phyloP scores from a whole-genome alignment of 1,140 invertebrate species.

The Cydia strobilella region DNA sequence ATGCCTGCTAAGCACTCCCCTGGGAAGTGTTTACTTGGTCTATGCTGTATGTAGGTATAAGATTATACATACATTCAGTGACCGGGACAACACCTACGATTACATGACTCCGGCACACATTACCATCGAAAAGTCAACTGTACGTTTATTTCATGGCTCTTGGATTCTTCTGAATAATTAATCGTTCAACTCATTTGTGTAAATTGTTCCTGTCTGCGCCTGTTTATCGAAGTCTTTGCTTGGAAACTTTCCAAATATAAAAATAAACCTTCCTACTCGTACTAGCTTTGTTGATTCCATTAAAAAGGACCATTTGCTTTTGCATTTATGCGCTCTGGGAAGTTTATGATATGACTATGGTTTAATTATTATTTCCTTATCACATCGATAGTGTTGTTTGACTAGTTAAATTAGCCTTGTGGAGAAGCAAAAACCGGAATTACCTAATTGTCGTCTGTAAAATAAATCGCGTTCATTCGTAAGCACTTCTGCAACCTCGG shows the following conservation, averaged over 20 bases:
- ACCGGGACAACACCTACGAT: background rate
- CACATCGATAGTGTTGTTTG: background rate
- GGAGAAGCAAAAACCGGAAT: background rate
- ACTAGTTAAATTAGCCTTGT: background rate
- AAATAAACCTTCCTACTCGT: constrained; percentile 27
- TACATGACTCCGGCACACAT: background rate
- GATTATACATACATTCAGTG: constrained; percentile 12
- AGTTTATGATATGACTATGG: background rate
- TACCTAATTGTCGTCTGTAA: background rate
- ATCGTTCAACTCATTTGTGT: constrained; percentile 39
- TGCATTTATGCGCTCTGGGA: constrained; percentile 16
- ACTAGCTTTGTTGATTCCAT: constrained; percentile 20
- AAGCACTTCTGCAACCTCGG: constrained; percentile 1
- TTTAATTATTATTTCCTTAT: background rate
- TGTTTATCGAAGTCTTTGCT: constrained; percentile 37
- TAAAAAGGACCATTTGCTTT: constrained; percentile 31
- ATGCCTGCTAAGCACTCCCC: constrained; percentile 24
- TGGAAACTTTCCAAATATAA: constrained; percentile 41
- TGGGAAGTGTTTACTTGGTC: constrained; percentile 19
- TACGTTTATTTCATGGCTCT: constrained; percentile 26
- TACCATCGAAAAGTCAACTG: constrained; percentile 9
- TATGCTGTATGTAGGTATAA: constrained; percentile 10
- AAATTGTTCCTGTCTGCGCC: constrained; percentile 35
- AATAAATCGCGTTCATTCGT: constrained; percentile 20
- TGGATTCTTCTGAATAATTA: constrained; percentile 42